A percentile compares a stretch with the other conserved stretches of the same genome.
Evolutionary conservation across 2,888 invertebrate genomes (phyloP).

Genomic region (Brachypterus glaber): DNA sequence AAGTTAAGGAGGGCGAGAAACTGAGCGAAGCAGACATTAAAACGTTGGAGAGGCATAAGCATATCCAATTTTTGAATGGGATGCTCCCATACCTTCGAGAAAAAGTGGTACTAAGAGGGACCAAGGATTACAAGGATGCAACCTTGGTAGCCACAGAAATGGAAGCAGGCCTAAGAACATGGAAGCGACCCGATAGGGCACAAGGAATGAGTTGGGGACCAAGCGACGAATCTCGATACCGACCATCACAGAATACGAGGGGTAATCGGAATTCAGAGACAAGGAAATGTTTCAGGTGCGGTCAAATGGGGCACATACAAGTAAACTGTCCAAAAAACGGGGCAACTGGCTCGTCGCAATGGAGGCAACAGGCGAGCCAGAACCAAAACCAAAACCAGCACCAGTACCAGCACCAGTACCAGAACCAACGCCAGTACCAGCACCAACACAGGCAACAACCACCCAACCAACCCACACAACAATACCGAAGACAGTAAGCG

Average conservation of each 20-base stretch:
- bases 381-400: too few relatives aligned
- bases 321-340: too few relatives aligned
- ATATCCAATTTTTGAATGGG: background rate
- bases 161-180: background rate
- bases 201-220: background rate
- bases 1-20: too few relatives aligned
- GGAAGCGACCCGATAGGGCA: background rate
- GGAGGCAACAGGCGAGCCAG: too few relatives aligned
- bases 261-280: too few relatives aligned
- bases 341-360: too few relatives aligned
- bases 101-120: background rate
- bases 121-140: background rate
- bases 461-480: background rate
- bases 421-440: background rate
- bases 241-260: too few relatives aligned
- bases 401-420: background rate
- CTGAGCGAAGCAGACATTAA: background rate
- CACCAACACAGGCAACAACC: background rate
- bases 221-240: too few relatives aligned
- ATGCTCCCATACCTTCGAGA: background rate
- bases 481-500: too few relatives aligned
- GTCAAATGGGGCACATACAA: too few relatives aligned
- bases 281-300: too few relatives aligned
- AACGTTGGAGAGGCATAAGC: background rate
- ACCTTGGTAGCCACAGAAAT: background rate